A percentile compares a stretch with the other conserved stretches of the same genome.
Evolutionary conservation across 2,113 vertebrate species (phyloP).

Genomic region (Catharus minimus): DNA sequence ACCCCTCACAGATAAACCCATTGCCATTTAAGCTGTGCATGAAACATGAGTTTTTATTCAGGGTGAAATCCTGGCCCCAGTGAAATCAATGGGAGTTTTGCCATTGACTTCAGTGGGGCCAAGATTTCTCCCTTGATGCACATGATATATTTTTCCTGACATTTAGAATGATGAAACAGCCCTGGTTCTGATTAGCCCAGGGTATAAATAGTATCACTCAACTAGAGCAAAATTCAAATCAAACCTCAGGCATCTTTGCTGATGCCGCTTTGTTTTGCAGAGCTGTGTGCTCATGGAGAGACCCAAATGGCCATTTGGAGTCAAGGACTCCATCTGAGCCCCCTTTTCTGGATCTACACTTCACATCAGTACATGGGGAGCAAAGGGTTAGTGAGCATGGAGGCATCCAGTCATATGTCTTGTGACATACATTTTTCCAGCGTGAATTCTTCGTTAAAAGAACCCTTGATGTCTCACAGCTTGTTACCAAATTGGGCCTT

Average conservation of each 20-base stretch:
- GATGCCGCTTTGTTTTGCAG: conserved; percentile 38
- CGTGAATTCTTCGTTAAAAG: conserved; percentile 52
- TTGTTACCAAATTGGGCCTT: conserved; percentile 63
- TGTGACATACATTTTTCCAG: conserved; percentile 57
- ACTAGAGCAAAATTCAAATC: conserved; percentile 62
- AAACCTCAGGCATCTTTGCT: conserved; percentile 63
- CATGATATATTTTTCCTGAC: conserved; percentile 70
- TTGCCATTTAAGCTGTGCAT: not conserved
- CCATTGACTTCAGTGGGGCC: conserved; percentile 62
- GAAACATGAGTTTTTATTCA: conserved; percentile 65
- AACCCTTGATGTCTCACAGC: conserved; percentile 65
- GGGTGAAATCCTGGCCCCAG: conserved; percentile 44
- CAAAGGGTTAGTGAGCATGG: conserved; percentile 35
- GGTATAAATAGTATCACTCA: conserved; percentile 69
- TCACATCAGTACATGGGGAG: not conserved
- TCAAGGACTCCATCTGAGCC: not conserved
- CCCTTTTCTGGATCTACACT: not conserved
- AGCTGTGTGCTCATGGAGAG: not conserved
- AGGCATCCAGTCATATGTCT: conserved; percentile 37
- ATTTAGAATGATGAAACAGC: conserved; percentile 65
- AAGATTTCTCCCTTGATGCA: conserved; percentile 67
- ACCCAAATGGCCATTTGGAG: not conserved
- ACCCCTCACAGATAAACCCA: conserved; percentile 7
- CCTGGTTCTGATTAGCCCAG: conserved; percentile 64
- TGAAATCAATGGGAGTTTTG: conserved; percentile 67